Evolutionary conservation across 2,888 invertebrate genomes (phyloP).

Genomic region (Noctua fimbriata): DNA sequence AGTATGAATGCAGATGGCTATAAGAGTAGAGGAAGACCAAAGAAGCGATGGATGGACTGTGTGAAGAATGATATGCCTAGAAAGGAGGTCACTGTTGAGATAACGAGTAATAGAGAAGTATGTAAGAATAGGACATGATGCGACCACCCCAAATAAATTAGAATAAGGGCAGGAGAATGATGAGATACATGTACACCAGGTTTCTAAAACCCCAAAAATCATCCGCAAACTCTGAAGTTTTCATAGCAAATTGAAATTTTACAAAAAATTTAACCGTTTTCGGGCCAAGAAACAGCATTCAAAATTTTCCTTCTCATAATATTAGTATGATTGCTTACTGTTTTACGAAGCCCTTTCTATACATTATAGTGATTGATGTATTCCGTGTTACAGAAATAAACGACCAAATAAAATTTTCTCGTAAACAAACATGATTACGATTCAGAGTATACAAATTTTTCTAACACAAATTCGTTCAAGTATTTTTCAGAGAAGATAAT

Average conservation of each 20-base stretch:
- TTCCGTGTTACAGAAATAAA: constrained; percentile 19
- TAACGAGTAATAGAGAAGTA: too few species aligned
- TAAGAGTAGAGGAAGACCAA: too few species aligned
- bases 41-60: too few species aligned
- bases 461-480: constrained; percentile 33
- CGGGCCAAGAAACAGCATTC: not conserved
- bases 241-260: constrained; percentile 23
- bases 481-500: constrained; percentile 25
- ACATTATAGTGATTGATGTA: constrained; percentile 52
- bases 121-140: too few species aligned
- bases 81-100: too few species aligned
- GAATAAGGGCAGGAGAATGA: too few species aligned
- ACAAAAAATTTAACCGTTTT: constrained; percentile 21
- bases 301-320: constrained; percentile 32
- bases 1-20: too few species aligned
- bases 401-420: constrained; percentile 13
- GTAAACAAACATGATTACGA: constrained; percentile 55
- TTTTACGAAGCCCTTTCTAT: constrained; percentile 23
- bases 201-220: not conserved
- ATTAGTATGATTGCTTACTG: constrained; percentile 32
- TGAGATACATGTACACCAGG: not conserved
- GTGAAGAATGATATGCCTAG: too few species aligned
- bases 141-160: too few species aligned
- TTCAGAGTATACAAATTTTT: constrained; percentile 49
- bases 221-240: constrained; percentile 20